phyloP scores from a whole-genome alignment of 1,140 invertebrate genomes.

The Aphelinus certus region DNA sequence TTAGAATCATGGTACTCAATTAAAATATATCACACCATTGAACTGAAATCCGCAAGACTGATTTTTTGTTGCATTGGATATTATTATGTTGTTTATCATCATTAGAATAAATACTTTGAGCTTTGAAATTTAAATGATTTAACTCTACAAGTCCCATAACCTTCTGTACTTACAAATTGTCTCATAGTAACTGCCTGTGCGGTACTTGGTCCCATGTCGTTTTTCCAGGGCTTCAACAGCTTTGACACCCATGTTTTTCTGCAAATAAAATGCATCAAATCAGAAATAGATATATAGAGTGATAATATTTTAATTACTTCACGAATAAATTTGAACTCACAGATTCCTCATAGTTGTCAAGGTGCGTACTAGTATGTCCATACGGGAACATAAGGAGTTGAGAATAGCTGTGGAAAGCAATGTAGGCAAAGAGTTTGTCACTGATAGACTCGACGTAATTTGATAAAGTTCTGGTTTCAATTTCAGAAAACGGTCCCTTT shows the following conservation, averaged over 20 bases:
- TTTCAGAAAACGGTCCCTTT: constrained; percentile 75
- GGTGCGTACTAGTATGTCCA: constrained; percentile 70
- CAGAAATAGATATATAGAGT: no score
- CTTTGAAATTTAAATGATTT: no score
- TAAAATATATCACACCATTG: no score
- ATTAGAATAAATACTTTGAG: no score
- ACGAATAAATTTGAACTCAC: constrained; percentile 54
- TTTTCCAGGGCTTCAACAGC: constrained; percentile 68
- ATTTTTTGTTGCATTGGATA: no score
- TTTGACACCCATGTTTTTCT: constrained; percentile 69
- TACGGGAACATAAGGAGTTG: constrained; percentile 78
- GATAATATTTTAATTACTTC: no score
- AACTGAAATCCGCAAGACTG: no score
- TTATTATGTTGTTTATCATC: no score
- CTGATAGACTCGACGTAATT: constrained; percentile 63
- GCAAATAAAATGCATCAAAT: background rate
- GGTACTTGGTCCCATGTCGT: constrained; percentile 73
- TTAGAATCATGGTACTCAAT: no score
- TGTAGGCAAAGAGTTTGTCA: constrained; percentile 71
- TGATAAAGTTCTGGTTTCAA: constrained; percentile 72
- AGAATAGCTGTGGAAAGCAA: constrained; percentile 81
- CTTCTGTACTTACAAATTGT: constrained; percentile 55
- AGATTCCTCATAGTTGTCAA: constrained; percentile 73
- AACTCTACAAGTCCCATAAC: no score
- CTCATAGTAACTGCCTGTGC: constrained; percentile 68